These are phyloP conservation scores for Gandaritis pyraliata DNA, from an alignment of 2,888 invertebrate genomes.

Conservation along the genomic window DNA sequence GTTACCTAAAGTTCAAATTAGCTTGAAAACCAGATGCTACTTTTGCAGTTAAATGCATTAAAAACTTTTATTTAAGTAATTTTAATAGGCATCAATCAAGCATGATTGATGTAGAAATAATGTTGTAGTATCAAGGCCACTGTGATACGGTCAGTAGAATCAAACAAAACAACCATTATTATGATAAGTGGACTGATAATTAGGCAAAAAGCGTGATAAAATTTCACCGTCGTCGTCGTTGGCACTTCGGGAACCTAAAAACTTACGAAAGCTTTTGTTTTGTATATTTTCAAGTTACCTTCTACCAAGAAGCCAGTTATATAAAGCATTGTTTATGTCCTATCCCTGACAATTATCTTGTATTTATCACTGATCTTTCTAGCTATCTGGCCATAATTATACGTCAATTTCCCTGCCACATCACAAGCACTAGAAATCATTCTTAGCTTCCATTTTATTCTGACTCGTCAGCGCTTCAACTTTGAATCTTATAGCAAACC, in stretches of 20 bases:
- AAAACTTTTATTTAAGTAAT: constrained; percentile 49
- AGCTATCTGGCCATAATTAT: constrained; percentile 53
- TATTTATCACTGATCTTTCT: constrained; percentile 27
- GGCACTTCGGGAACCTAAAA: no score
- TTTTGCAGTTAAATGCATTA: constrained; percentile 48
- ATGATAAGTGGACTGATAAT: no score
- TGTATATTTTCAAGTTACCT: no score
- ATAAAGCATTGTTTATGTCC: constrained; percentile 13
- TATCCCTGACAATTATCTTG: constrained; percentile 15
- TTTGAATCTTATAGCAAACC: constrained; percentile 30
- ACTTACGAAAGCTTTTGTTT: no score
- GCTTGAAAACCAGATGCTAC: constrained; percentile 26
- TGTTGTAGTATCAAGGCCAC: constrained; percentile 73
- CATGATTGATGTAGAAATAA: constrained; percentile 67
- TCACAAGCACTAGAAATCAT: constrained; percentile 54
- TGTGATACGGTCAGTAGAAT: constrained; percentile 58
- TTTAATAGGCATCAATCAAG: constrained; percentile 60
- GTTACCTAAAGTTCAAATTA: constrained; percentile 42
- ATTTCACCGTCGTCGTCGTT: no score
- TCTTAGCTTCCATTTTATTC: constrained; percentile 39
- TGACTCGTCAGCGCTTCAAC: constrained; percentile 15
- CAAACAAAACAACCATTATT: constrained; percentile 56
- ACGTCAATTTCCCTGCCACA: constrained; percentile 55
- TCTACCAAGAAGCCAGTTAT: neutral
- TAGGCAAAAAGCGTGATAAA: no score